A percentile compares a stretch with the other conserved stretches of the same genome.
Evolutionary conservation across 2,888 invertebrate species (phyloP).

Genomic region (Drosophila longiperda): DNA sequence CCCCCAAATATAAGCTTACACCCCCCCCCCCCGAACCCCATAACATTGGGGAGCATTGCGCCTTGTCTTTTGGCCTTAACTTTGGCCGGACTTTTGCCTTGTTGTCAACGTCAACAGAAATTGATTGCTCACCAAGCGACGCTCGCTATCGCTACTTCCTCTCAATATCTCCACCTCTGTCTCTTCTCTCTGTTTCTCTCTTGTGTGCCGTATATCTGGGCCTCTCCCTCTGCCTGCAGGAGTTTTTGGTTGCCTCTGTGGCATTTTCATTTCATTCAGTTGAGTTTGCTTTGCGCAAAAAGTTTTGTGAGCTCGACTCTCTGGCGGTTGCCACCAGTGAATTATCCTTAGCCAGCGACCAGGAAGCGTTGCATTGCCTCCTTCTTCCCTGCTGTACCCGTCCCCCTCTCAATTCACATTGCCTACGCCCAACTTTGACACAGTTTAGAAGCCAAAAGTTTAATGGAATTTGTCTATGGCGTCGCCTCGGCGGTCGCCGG

Average conservation of each 20-base stretch:
- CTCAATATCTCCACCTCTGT: neutral
- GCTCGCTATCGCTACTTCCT: constrained; percentile 14
- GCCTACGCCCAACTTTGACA: constrained; percentile 70
- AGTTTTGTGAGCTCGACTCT: constrained; percentile 66
- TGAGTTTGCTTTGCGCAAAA: constrained; percentile 77
- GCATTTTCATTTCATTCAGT: constrained; percentile 81
- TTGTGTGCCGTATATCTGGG: neutral
- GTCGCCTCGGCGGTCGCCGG: constrained; percentile 61
- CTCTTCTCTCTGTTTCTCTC: neutral
- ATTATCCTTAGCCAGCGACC: constrained; percentile 78
- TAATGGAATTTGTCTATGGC: constrained; percentile 81
- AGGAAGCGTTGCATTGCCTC: constrained; percentile 46
- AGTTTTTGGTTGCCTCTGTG: constrained; percentile 75
- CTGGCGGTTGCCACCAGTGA: constrained; percentile 65
- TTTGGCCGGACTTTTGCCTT: constrained; percentile 79
- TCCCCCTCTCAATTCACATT: neutral
- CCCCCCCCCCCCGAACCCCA: neutral
- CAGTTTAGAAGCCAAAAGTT: constrained; percentile 80
- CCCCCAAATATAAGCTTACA: neutral
- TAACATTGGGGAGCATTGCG: constrained; percentile 6
- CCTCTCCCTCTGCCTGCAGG: constrained; percentile 20
- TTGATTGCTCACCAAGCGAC: constrained; percentile 74
- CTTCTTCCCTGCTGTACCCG: neutral
- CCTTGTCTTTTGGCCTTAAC: constrained; percentile 66
- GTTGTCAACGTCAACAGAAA: constrained; percentile 81